phyloP scores from a whole-genome alignment of 2,113 vertebrate species.

The Pluvianellus socialis region DNA sequence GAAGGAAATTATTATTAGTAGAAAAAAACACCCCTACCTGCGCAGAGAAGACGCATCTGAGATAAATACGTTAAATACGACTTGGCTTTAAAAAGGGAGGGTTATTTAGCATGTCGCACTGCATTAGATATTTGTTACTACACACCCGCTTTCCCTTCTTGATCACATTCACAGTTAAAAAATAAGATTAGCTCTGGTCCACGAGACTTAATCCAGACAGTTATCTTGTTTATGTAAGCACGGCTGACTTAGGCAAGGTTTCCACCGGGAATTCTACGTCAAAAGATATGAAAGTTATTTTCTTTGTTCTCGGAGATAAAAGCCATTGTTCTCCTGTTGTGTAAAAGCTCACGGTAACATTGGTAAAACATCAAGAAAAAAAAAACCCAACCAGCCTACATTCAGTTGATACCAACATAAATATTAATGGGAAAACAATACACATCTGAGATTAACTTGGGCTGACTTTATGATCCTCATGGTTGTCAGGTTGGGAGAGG shows the following conservation, averaged over 20 bases:
- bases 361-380: conserved; percentile 53
- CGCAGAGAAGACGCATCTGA: background rate
- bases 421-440: conserved; percentile 62
- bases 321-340: conserved; percentile 54
- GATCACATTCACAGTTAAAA: conserved; percentile 62
- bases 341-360: conserved; percentile 42
- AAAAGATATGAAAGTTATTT: conserved; percentile 61
- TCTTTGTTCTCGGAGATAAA: conserved; percentile 65
- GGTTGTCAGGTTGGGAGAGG: background rate
- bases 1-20: background rate
- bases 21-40: background rate
- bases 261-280: conserved; percentile 23
- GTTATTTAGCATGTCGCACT: background rate
- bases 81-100: background rate
- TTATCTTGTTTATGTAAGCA: conserved; percentile 63
- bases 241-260: conserved; percentile 42
- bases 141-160: conserved; percentile 4
- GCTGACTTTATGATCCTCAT: conserved; percentile 12
- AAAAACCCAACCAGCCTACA: background rate
- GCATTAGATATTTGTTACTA: background rate
- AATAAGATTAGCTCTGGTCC: conserved; percentile 58
- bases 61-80: background rate
- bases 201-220: conserved; percentile 51
- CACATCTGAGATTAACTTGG: conserved; percentile 49
- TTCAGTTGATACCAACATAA: conserved; percentile 44